phyloP scores from a whole-genome alignment of 2,888 invertebrate genomes.

The Chesias legatella region DNA sequence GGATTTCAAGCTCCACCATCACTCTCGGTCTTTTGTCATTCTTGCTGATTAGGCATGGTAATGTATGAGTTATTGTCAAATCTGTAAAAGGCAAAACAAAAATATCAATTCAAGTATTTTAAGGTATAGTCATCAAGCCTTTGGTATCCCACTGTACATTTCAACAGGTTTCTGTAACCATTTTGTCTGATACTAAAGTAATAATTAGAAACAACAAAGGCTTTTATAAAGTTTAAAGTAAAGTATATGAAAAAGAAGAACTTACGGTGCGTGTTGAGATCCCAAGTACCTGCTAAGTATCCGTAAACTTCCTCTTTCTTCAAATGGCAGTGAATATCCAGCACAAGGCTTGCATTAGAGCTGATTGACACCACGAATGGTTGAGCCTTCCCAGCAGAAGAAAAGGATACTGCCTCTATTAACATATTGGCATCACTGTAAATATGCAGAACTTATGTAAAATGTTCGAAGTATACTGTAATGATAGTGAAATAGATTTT shows the following conservation, averaged over 20 bases:
- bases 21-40: constrained; percentile 88
- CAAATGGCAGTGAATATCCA: constrained; percentile 96
- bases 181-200: too few relatives aligned
- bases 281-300: constrained; percentile 98
- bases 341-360: constrained; percentile 91
- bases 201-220: too few relatives aligned
- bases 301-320: constrained; percentile 97
- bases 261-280: constrained; percentile 95
- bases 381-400: constrained; percentile 93
- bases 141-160: too few relatives aligned
- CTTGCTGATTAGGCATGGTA: constrained; percentile 91
- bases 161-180: too few relatives aligned
- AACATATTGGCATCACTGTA: constrained; percentile 93
- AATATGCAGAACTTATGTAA: constrained; percentile 27
- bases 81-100: constrained; percentile 77
- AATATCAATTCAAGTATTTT: too few relatives aligned
- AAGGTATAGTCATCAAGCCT: too few relatives aligned
- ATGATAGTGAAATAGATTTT: too few relatives aligned
- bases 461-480: too few relatives aligned
- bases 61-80: constrained; percentile 91
- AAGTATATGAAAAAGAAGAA: constrained; percentile 37
- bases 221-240: too few relatives aligned
- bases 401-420: constrained; percentile 93
- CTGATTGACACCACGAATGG: constrained; percentile 94
- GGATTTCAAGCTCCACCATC: constrained; percentile 90